Evolutionary conservation across 2,113 vertebrate genomes (phyloP), one percentile per base, ranked within the genome.

Genomic region (Anthoscopus minutus): DNA sequence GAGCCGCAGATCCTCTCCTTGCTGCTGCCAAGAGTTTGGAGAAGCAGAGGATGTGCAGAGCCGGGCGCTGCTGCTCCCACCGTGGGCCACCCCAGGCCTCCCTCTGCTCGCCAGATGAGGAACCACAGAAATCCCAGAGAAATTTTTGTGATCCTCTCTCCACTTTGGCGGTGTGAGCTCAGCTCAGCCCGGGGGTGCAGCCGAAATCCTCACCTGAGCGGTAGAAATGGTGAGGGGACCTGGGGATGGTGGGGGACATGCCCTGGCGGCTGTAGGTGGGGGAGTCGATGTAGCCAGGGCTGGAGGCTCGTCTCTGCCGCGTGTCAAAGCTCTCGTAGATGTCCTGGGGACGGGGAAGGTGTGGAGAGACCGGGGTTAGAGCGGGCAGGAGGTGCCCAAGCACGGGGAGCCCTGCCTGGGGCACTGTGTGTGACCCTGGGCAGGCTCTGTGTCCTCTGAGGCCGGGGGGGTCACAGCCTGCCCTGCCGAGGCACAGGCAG

Each of bases 241-340:
- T 98, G 57, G 99, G 98, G 96, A 98, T 98, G 95, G 99, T 98
- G 95, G 99, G 99, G 47, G 99, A 99, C 98, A 99, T 98, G 98
- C 99, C 99, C 91, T 99, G 99, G 47, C 98, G 98, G 94, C 98
- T 98, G 95, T 98, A 99, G 24, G 98, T 98, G 30, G 99, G 99
- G 6, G 99, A 99, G 97, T 99, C 99, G 13, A 99, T 99, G 96
- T 99, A 99, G 56, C 99, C 99, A 1, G 99, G 99, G 97, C 99
- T 99, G 96, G 99, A 99, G 81, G 98, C 99, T 77, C 98, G 96
- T 81, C 99, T 98, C 97, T 99, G 99, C 77, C 98, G 98, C 15
- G 98, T 98, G 94, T 99, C 99, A 92, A 99, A 97, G 94, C 98
- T 98, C 96, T 99, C 98, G 12, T 98, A 99, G 96, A 99, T 98